phyloP scores from a whole-genome alignment of 2,888 invertebrate species.

The Busseola fusca region DNA sequence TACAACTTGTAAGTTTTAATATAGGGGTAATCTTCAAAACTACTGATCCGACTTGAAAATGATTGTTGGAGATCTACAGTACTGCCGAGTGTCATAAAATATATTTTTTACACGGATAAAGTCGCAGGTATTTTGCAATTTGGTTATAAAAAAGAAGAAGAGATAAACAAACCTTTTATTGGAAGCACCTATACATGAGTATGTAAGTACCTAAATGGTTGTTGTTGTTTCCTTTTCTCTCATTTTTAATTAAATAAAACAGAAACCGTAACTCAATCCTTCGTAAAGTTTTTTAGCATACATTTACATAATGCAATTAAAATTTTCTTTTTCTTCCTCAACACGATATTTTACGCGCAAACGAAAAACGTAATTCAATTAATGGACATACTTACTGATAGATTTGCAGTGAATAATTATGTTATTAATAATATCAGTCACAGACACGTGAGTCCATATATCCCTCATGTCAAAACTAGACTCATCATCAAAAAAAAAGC shows the following conservation, averaged over 20 bases:
- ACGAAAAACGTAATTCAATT: background rate
- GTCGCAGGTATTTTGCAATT: background rate
- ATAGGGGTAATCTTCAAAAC: background rate
- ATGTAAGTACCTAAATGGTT: background rate
- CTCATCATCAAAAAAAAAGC: background rate
- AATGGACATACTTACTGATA: background rate
- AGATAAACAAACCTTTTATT: background rate
- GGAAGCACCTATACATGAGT: background rate
- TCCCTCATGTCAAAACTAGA: background rate
- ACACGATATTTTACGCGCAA: conserved; percentile 4
- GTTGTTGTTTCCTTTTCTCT: background rate
- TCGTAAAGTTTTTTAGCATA: conserved; percentile 11
- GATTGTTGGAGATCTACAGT: no score
- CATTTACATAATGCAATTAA: conserved; percentile 28
- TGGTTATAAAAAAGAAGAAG: background rate
- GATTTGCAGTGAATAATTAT: background rate
- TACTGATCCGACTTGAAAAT: background rate
- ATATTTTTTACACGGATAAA: background rate
- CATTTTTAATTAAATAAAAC: conserved; percentile 10
- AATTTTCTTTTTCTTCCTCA: background rate
- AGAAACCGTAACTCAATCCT: conserved; percentile 2
- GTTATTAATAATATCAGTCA: background rate
- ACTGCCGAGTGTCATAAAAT: background rate
- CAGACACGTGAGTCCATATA: background rate
- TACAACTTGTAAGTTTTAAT: background rate